Evolutionary conservation across 2,888 invertebrate species (phyloP).

Genomic region (Rhorus exstirpatorius): DNA sequence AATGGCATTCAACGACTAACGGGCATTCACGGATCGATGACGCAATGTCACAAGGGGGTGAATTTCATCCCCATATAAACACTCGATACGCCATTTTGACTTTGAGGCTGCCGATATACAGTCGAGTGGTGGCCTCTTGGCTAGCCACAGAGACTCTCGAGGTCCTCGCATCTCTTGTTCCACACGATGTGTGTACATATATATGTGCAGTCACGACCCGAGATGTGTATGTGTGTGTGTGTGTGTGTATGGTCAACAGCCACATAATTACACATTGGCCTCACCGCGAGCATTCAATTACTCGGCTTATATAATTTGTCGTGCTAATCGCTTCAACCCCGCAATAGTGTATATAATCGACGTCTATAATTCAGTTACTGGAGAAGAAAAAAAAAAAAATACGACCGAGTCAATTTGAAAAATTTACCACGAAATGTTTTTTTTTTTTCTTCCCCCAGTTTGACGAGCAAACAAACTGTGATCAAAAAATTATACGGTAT

Average conservation of each 20-base stretch:
- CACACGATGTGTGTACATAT: background rate
- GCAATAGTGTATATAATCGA: conserved; percentile 44
- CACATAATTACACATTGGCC: conserved; percentile 68
- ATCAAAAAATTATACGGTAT: too few species aligned
- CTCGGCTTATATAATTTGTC: conserved; percentile 68
- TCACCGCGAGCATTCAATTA: conserved; percentile 67
- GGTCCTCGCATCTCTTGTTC: conserved; percentile 42
- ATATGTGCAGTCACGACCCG: background rate
- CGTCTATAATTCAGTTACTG: conserved; percentile 18
- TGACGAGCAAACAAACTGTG: background rate
- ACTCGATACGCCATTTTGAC: conserved; percentile 14
- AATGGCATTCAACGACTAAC: too few species aligned
- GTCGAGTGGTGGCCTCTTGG: conserved; percentile 30
- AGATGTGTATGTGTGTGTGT: conserved; percentile 3
- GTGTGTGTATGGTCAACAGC: conserved; percentile 50
- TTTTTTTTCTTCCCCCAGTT: background rate
- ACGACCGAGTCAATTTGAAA: background rate
- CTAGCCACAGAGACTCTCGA: conserved; percentile 38
- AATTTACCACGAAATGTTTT: background rate
- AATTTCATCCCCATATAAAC: background rate
- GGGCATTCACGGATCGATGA: background rate
- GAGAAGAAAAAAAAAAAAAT: conserved; percentile 1
- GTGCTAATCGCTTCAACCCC: conserved; percentile 61
- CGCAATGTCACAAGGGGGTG: background rate
- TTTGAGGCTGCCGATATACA: background rate